Evolutionary conservation across 2,797 vertebrate genomes (phyloP).

Genomic region (Brachyrhaphis roseni): DNA sequence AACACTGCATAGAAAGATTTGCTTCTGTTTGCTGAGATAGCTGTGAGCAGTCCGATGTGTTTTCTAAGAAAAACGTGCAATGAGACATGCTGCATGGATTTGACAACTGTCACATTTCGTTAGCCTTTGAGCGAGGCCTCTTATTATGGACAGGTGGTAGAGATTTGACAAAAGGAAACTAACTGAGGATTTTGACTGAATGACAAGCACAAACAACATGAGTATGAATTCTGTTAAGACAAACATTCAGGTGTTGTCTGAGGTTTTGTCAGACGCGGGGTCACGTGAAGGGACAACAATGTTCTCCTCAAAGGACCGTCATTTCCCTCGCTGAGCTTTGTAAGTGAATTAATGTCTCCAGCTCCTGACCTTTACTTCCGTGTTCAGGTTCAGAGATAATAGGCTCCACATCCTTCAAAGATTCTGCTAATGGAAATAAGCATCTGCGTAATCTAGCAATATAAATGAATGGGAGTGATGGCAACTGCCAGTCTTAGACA

Average conservation of each 20-base stretch:
- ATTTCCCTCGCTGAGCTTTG: slow-evolving; percentile 25
- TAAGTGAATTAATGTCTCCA: slow-evolving; percentile 41
- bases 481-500: slow-evolving; percentile 61
- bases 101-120: slow-evolving; percentile 67
- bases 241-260: slow-evolving; percentile 56
- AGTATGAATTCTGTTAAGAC: slow-evolving; percentile 52
- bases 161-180: slow-evolving; percentile 68
- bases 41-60: slow-evolving; percentile 39
- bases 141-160: slow-evolving; percentile 66
- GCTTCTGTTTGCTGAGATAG: slow-evolving; percentile 39
- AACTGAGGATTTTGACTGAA: slow-evolving; percentile 50
- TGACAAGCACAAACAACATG: slow-evolving; percentile 29
- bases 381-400: slow-evolving; percentile 52
- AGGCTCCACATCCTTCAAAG: slow-evolving; percentile 44
- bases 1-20: neutral
- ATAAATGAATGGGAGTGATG: slow-evolving; percentile 62
- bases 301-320: slow-evolving; percentile 38
- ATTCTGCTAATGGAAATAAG: slow-evolving; percentile 69
- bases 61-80: slow-evolving; percentile 44
- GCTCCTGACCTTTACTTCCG: slow-evolving; percentile 61
- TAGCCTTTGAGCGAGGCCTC: slow-evolving; percentile 48
- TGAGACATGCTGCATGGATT: slow-evolving; percentile 51
- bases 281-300: slow-evolving; percentile 54
- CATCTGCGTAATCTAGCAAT: slow-evolving; percentile 39
- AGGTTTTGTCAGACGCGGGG: slow-evolving; percentile 17